Base-by-base conservation (phyloP, 2,797 vertebrate species). In the Megaceryle alcyon region DNA sequence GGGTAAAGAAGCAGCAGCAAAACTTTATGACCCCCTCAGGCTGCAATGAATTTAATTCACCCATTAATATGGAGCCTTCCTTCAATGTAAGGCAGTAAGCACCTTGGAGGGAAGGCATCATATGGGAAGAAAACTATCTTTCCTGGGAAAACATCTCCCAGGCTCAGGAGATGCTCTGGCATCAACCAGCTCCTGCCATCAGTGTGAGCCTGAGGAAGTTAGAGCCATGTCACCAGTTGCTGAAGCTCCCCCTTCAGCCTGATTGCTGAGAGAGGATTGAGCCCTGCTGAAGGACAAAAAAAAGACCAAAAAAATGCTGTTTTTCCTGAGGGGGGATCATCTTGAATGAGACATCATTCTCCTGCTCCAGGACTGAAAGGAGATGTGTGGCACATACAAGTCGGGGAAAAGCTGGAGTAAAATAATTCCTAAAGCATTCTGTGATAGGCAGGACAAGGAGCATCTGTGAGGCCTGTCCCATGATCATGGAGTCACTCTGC, bases 401-500 rank as follows among this genome's bases (percentile, higher is more conserved):
- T 12, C 21, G 19, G 13, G 16, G 25, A 23, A 57, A 61, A 20
- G 46, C n/a, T 12, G 31, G 56, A 37, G 43, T 23, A 13, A 39
- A 21, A 23, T 23, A 37, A 44, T 48, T 33, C 48, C 43, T 10
- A 35, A 63, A 56, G 22, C 6, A n/a, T 59, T 29, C 29, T 46
- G 48, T 14, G 3, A 26, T 7, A 61, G 31, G 21, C 41, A 73
- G 54, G 29, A 54, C 18, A 9, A 4, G 14, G 29, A 35, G 37
- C 22, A 63, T 8, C 63, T 28, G 43, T 0, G 3, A 63, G 41
- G 51, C 28, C 41, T 7, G 41, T 41, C 19, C 10, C 10, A 28
- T 14, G 8, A 15, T 7, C 14, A 4, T 1, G 3, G 54, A 41
- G 61, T 43, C 1, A 2, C 54, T 54, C 39, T n/a, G 31, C 35